phyloP scores from a whole-genome alignment of 2,797 vertebrate genomes.

The Chelidonichthys spinosus region DNA sequence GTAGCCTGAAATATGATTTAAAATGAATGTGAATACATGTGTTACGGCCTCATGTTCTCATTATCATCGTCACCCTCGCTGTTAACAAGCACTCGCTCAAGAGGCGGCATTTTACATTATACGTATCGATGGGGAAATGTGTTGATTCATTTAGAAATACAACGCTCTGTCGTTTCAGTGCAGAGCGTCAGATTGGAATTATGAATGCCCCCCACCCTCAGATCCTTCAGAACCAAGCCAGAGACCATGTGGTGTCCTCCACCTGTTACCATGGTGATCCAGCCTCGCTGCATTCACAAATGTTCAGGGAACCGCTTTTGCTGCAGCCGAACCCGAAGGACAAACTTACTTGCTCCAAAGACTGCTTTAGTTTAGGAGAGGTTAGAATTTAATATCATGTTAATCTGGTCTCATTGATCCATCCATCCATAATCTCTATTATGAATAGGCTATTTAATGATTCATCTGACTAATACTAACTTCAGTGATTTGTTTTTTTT shows the following conservation, averaged over 20 bases:
- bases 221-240: constrained; percentile 28
- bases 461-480: background rate
- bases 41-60: background rate
- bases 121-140: too few species aligned
- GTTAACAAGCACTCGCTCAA: too few species aligned
- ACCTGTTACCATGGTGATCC: constrained; percentile 59
- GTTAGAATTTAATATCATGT: background rate
- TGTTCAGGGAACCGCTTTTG: constrained; percentile 28
- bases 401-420: background rate
- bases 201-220: background rate
- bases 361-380: background rate
- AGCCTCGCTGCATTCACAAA: constrained; percentile 38
- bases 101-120: too few species aligned
- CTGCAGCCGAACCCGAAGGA: constrained; percentile 13
- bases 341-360: constrained; percentile 12
- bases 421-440: background rate
- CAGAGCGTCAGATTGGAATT: too few species aligned
- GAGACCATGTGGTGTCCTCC: constrained; percentile 33
- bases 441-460: background rate
- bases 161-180: too few species aligned
- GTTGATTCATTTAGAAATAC: too few species aligned
- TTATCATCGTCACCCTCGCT: too few species aligned
- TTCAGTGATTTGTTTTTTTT: background rate
- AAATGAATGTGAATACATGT: background rate
- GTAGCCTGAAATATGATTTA: background rate